Evolutionary conservation across 2,888 invertebrate species (phyloP), one percentile per base, ranked within the genome.

Genomic region (Acanthosoma haemorrhoidale): DNA sequence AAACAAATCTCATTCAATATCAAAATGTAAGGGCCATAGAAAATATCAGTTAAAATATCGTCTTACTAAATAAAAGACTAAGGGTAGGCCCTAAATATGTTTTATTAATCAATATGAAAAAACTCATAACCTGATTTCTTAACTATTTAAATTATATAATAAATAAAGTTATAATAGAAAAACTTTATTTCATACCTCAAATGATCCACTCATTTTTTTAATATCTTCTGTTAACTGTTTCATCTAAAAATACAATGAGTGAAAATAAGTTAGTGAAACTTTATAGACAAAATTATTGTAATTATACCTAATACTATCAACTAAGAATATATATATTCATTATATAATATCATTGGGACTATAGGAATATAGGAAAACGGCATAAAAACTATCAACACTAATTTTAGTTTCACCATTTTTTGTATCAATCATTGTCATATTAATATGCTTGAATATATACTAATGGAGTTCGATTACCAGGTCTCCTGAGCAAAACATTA

Each of bases 191-290:
- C 41, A 21, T 29, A 64, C 64, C 64, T 41, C 64, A 64, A 64
- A 64, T 15, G 36, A 39, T 2, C 39, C 29, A 41, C 41, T 64
- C 64, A 64, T 41, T 64, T 64, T 64, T 31, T 64, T 64, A 21
- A 64, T 41, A 29, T 64, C 64, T 15, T 64, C 64, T 29, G 64
- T 41, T 8, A 64, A 25, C 15, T 39, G 41, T 41, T 15, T 15
- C 64, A 64, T 39, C 64, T 64, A 29, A 31, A 41, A 64, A 0
- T 41, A 61, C 1, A n/a, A n/a, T n/a, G n/a, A n/a, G n/a, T n/a
- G n/a, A n/a, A n/a, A n/a, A n/a, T n/a, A n/a, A n/a, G 8, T 36
- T 36, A 36, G 8, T 36, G 36, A 36, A 36, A 36, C 8, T 36
- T 36, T 36, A 36, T 36, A 9, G 8, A 36, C 36, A 36, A 9